These are phyloP conservation scores for Pleuronectes platessa DNA, from an alignment of 2,113 vertebrate species.

Conservation along the genomic window DNA sequence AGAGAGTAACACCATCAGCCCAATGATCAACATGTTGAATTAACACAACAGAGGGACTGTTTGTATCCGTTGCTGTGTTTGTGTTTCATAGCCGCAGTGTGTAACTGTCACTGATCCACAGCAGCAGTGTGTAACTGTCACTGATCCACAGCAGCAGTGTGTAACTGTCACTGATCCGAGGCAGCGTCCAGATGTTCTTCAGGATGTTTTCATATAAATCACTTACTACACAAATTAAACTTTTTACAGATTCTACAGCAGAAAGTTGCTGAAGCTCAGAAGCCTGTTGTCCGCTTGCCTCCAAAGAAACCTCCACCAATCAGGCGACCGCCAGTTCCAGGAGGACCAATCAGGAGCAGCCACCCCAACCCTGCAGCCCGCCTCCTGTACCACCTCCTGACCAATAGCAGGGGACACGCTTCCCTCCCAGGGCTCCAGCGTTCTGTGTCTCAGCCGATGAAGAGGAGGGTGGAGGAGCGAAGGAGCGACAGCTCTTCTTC, in stretches of 20 bases:
- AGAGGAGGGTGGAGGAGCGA: background rate
- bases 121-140: no score
- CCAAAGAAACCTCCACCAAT: constrained; percentile 2
- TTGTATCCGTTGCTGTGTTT: no score
- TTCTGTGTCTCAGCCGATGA: background rate
- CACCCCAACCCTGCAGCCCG: background rate
- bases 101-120: no score
- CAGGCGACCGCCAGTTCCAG: background rate
- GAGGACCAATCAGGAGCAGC: constrained; percentile 10
- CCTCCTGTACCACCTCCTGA: constrained; percentile 37
- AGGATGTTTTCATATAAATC: no score
- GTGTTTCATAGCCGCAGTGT: no score
- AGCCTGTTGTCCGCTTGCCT: background rate
- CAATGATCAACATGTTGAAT: no score
- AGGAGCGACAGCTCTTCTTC: constrained; percentile 4
- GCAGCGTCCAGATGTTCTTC: no score
- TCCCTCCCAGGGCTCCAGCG: background rate
- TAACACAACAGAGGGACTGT: no score
- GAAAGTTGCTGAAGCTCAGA: background rate
- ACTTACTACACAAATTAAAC: background rate
- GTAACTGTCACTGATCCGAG: no score
- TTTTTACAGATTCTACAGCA: constrained; percentile 11
- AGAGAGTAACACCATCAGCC: background rate
- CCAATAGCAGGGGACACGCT: background rate
- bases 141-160: no score